These are phyloP conservation scores for Aphrocallistes beatrix DNA, from an alignment of 37 sponge, comb jelly and placozoan species.

Conservation along the genomic window DNA sequence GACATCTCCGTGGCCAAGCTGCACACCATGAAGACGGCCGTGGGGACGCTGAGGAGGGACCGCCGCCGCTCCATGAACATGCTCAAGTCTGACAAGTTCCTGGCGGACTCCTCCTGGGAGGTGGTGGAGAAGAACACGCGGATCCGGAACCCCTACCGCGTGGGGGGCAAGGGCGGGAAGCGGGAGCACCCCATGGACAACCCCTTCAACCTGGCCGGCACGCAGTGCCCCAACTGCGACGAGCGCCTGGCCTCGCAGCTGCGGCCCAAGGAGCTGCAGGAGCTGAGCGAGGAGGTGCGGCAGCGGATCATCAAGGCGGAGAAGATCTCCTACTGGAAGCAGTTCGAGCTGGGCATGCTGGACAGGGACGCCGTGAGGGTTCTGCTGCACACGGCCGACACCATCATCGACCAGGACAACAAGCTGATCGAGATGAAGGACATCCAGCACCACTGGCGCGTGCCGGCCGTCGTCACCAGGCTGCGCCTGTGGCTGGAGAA, in stretches of 20 bases:
- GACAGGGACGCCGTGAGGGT: slow-evolving; percentile 65
- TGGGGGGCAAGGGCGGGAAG: background rate
- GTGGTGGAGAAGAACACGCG: slow-evolving; percentile 55
- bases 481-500: background rate
- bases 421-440: slow-evolving; percentile 65
- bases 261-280: slow-evolving; percentile 61
- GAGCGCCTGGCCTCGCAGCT: slow-evolving; percentile 38
- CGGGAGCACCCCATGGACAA: slow-evolving; percentile 11
- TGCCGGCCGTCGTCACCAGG: slow-evolving; percentile 25
- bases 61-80: slow-evolving; percentile 39
- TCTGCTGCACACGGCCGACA: slow-evolving; percentile 56
- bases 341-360: slow-evolving; percentile 78
- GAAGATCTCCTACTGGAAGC: slow-evolving; percentile 87
- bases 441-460: slow-evolving; percentile 56
- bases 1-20: slow-evolving; percentile 57
- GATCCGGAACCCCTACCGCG: slow-evolving; percentile 42
- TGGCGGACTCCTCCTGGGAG: slow-evolving; percentile 78
- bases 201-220: slow-evolving; percentile 11
- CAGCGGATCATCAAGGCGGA: slow-evolving; percentile 62
- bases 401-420: slow-evolving; percentile 48
- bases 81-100: slow-evolving; percentile 68
- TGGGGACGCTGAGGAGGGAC: slow-evolving; percentile 38
- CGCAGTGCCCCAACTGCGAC: slow-evolving; percentile 38
- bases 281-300: slow-evolving; percentile 68
- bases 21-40: slow-evolving; percentile 55